Evolutionary conservation across 2,113 vertebrate species (phyloP).

Genomic region (Onychorhynchus coronatus): DNA sequence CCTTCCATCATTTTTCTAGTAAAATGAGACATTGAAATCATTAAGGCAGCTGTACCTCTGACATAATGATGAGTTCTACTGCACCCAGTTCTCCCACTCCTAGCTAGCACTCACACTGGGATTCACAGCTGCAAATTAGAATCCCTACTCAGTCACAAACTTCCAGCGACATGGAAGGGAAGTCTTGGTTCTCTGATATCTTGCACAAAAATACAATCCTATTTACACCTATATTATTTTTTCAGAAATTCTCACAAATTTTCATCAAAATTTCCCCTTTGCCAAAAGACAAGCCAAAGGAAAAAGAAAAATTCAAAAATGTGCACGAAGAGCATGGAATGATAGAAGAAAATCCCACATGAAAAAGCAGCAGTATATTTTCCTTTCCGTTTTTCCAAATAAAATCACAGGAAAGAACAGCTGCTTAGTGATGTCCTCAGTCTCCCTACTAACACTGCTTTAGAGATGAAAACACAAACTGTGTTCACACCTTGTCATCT

Average conservation of each 20-base stretch:
- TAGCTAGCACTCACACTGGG: background rate
- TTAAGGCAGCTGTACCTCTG: background rate
- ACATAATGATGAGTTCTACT: background rate
- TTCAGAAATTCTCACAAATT: background rate
- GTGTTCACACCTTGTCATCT: background rate
- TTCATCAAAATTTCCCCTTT: background rate
- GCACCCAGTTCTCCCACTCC: background rate
- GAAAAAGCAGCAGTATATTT: background rate
- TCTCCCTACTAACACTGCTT: background rate
- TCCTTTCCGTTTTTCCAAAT: background rate
- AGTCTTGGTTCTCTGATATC: background rate
- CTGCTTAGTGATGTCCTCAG: background rate
- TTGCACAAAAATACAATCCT: background rate
- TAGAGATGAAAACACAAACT: background rate
- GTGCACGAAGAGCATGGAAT: background rate
- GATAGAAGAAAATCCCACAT: background rate
- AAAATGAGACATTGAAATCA: background rate
- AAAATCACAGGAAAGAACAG: background rate
- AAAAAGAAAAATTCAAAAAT: background rate
- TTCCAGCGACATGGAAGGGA: background rate
- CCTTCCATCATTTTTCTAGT: constrained; percentile 38
- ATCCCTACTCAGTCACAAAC: background rate
- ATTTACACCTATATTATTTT: background rate
- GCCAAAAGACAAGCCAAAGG: background rate
- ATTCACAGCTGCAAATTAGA: background rate